Base-by-base conservation (phyloP, 2,797 vertebrate species). In the Pipistrellus pipistrellus region DNA sequence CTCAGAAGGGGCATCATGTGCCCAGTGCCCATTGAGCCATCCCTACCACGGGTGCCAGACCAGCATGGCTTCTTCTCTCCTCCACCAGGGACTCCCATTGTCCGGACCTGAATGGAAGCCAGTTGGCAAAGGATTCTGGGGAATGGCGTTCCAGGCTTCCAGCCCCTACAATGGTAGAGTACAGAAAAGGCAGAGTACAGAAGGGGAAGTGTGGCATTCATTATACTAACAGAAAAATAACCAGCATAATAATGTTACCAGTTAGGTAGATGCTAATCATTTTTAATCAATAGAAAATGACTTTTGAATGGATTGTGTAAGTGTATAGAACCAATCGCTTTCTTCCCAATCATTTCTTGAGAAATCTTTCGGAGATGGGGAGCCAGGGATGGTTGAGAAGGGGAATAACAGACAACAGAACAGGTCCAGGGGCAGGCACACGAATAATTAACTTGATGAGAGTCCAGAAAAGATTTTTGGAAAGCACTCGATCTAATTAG, bases 201-300 rank as follows among this genome's bases (percentile, higher is more conserved):
- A 89, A 93, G n/a, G 25, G 10, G 57, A 27, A 85, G 17, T 38
- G 15, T 88, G 59, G 75, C 35, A 44, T 73, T 83, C 23, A 51
- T 73, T 83, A 18, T 85, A 55, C n/a, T 82, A 82, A 83, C 32
- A 88, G 38, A 76, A 88, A 85, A 64, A 69, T 71, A 85, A 80
- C 55, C 68, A 64, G 18, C 46, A 77, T 14, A 11, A n/a, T 80
- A 73, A 69, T 77, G 48, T 84, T 68, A 73, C 71, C 73, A 83
- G 48, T 66, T 71, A 88, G 35, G 68, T 48, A 53, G 32, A 62
- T 51, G 30, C n/a, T 93, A 44, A 85, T 71, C 55, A 44, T 80
- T 95, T 95, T 87, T 77, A 77, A 81, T 73, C 64, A 66, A 23
- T 72, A 81, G 51, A 85, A 86, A 94, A 89, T 92, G 81, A 68